Conservation (phyloP, 2,888 invertebrate genomes). For the Zhuqinia jingwanae region DNA sequence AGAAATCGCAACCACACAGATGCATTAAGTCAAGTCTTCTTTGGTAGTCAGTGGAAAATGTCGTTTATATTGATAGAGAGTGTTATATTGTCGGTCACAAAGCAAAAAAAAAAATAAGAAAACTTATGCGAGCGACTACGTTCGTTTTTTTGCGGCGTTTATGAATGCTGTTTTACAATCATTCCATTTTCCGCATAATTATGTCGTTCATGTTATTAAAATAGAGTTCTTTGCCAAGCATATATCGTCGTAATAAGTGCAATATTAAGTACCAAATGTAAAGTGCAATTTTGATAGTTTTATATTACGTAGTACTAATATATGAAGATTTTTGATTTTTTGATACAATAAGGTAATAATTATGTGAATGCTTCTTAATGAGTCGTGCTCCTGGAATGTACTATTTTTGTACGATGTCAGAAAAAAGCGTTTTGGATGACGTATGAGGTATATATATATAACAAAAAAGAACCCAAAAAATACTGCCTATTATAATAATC, state of each 20-base stretch:
- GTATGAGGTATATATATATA: not conserved
- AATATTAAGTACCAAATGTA: slow-evolving; percentile 74
- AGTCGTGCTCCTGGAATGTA: slow-evolving; percentile 62
- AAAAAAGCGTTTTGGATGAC: not conserved
- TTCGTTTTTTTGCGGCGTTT: slow-evolving; percentile 17
- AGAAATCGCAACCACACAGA: slow-evolving; percentile 66
- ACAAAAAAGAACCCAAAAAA: not conserved
- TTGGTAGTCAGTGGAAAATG: slow-evolving; percentile 67
- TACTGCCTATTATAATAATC: slow-evolving; percentile 19
- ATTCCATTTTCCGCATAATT: slow-evolving; percentile 36
- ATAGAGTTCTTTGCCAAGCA: slow-evolving; percentile 65
- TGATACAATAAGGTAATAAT: slow-evolving; percentile 42
- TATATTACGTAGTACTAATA: slow-evolving; percentile 25
- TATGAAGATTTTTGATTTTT: slow-evolving; percentile 45
- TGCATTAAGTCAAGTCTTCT: slow-evolving; percentile 72
- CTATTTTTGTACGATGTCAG: slow-evolving; percentile 69
- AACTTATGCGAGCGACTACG: not conserved
- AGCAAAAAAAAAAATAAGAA: slow-evolving; percentile 30
- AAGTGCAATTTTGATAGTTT: slow-evolving; percentile 70
- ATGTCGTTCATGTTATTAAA: slow-evolving; percentile 48
- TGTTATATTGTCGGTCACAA: slow-evolving; percentile 62
- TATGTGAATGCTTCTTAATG: slow-evolving; percentile 56
- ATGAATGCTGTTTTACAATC: not conserved
- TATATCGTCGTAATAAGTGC: slow-evolving; percentile 70
- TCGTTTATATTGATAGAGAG: slow-evolving; percentile 27